Evolutionary conservation across 2,888 invertebrate genomes (phyloP).

Genomic region (Belgica antarctica): DNA sequence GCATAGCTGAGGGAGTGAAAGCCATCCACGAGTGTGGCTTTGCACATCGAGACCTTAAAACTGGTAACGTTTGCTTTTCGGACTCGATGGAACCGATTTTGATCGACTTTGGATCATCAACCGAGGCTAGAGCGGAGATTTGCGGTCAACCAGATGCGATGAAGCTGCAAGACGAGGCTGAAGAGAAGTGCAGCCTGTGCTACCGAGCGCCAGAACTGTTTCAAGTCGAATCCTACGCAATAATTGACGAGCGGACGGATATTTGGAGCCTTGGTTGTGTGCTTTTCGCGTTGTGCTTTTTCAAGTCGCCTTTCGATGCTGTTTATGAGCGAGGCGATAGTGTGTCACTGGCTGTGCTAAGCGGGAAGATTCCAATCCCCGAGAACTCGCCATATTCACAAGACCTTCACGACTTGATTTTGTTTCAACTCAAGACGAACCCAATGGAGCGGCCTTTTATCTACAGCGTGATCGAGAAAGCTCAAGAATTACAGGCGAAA

Average conservation of each 20-base stretch:
- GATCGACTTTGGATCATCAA: conserved; percentile 78
- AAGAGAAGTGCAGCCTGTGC: conserved; percentile 82
- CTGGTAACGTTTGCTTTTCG: conserved; percentile 75
- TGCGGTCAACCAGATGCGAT: conserved; percentile 66
- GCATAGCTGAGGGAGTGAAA: conserved; percentile 71
- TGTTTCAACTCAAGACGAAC: conserved; percentile 70
- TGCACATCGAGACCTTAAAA: conserved; percentile 82
- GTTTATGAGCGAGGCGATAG: conserved; percentile 83
- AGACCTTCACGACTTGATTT: conserved; percentile 67
- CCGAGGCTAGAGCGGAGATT: conserved; percentile 64
- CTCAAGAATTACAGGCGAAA: conserved; percentile 60
- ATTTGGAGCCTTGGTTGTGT: conserved; percentile 88
- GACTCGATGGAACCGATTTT: conserved; percentile 70
- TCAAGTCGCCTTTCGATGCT: conserved; percentile 80
- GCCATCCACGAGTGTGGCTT: conserved; percentile 72
- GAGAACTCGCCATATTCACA: conserved; percentile 65
- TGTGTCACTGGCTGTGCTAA: conserved; percentile 79
- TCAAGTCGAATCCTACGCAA: conserved; percentile 75
- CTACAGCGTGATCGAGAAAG: conserved; percentile 66
- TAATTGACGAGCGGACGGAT: conserved; percentile 79
- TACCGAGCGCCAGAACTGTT: conserved; percentile 87
- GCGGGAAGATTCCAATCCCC: conserved; percentile 70
- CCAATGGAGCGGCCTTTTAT: conserved; percentile 74
- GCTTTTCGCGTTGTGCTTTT: conserved; percentile 79
- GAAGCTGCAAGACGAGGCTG: conserved; percentile 73